Evolutionary conservation across 1,140 invertebrate species (phyloP), one percentile per base, ranked within the genome.

Genomic region (Acromyrmex heyeri): DNA sequence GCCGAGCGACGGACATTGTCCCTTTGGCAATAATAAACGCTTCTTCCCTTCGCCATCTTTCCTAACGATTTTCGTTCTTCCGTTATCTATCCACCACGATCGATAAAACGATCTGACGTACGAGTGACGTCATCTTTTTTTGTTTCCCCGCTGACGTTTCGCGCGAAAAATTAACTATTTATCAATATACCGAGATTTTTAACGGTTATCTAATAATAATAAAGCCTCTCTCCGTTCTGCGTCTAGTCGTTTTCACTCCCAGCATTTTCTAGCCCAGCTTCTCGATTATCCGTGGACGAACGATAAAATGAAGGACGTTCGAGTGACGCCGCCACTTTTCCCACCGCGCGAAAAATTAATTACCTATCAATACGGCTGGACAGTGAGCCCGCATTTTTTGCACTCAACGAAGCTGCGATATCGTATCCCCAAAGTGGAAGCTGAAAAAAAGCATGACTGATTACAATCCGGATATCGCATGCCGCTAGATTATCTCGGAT

Each of bases 311-410:
- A 44, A 7, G 77, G 14, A 70, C 64, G 12, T 55, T 12, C 61
- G 38, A 24, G 76, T 38, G 77, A 79, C 34, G 48, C 30, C 61
- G 76, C n/a, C 48, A 70, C 48, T 70, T 81, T 81, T 1, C 48
- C 12, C 30, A n/a, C 34, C 69, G 59, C 27, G 1, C 8, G 76
- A 88, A 77, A 90, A 88, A 90, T 90, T 90, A 86, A 91, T 90
- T 90, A 90, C 90, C 76, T 55, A 69, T 78, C 81, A 76, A 44
- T 86, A 75, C 64, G 44, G 79, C 14, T 73, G 78, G 72, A 78
- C 44, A 70, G 69, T 44, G 59, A 50, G 73, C 14, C 10, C 5
- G 50, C 53, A 44, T 78, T 86, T 75, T 86, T 50, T 86, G n/a
- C 73, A 2, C n/a, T 8, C n/a, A 55, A 69, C 77, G 77, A 24